phyloP scores from a whole-genome alignment of 2,797 vertebrate genomes.

The Borostomias antarcticus region DNA sequence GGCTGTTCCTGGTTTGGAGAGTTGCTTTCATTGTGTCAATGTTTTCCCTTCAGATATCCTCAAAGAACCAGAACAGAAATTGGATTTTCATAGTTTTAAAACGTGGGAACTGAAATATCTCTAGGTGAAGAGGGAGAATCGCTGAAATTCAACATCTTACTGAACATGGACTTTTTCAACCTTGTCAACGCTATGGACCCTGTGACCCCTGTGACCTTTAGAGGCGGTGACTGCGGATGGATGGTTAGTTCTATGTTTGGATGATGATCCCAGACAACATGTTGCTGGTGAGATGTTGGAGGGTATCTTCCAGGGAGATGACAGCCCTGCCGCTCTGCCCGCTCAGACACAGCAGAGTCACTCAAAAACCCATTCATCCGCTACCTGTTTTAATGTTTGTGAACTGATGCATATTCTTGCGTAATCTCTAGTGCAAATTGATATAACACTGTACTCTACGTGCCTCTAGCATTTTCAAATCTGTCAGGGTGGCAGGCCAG shows the following conservation, averaged over 20 bases:
- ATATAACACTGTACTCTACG: slow-evolving; percentile 15
- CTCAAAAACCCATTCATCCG: neutral
- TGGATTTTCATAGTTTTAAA: too few species aligned
- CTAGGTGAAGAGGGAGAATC: neutral
- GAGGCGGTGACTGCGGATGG: neutral
- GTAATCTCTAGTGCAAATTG: slow-evolving; percentile 34
- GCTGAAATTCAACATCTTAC: neutral
- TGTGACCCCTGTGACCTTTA: neutral
- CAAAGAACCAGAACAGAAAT: too few species aligned
- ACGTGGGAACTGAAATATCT: neutral
- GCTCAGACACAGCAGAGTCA: neutral
- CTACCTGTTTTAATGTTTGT: slow-evolving; percentile 11
- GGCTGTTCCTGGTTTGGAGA: neutral
- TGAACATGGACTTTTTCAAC: too few species aligned
- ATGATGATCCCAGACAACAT: slow-evolving; percentile 12
- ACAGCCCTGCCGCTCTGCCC: neutral
- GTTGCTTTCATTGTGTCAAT: neutral
- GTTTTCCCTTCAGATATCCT: too few species aligned
- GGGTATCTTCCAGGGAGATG: slow-evolving; percentile 14
- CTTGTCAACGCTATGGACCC: neutral
- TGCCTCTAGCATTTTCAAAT: slow-evolving; percentile 17
- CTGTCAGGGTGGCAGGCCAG: neutral
- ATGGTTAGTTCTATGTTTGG: neutral
- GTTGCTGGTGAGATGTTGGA: neutral
- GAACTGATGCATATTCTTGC: slow-evolving; percentile 34